A percentile compares a stretch with the other conserved stretches of the same genome.
These are phyloP conservation scores for Bufo gargarizans DNA, from an alignment of 2,113 vertebrate species.

Conservation along the genomic window DNA sequence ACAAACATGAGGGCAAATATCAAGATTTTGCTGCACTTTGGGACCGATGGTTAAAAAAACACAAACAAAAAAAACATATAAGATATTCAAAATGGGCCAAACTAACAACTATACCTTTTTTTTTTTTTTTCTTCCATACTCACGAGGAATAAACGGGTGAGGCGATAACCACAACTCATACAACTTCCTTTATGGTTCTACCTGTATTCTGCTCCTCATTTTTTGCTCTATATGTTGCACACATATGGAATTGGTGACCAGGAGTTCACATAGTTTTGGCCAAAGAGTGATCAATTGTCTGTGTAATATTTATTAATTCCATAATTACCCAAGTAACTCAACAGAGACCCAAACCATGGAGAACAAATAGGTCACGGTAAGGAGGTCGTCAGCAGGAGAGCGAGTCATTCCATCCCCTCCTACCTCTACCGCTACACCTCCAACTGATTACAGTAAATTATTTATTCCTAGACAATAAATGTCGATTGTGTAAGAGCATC, in stretches of 20 bases:
- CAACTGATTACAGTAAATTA: slow-evolving; percentile 22
- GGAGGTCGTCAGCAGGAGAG: background rate
- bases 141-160: too few species aligned
- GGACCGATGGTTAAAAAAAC: too few species aligned
- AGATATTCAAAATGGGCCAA: too few species aligned
- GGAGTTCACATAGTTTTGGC: background rate
- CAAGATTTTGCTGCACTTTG: too few species aligned
- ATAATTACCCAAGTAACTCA: background rate
- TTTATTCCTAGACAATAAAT: slow-evolving; percentile 34
- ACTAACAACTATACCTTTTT: too few species aligned
- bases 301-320: background rate
- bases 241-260: background rate
- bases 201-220: too few species aligned
- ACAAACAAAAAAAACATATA: too few species aligned
- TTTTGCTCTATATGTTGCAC: too few species aligned
- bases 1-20: too few species aligned
- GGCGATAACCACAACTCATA: too few species aligned
- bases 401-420: background rate
- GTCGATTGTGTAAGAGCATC: slow-evolving; percentile 11
- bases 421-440: background rate
- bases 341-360: background rate
- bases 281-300: background rate
- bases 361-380: background rate
- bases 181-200: too few species aligned
- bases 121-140: too few species aligned